phyloP scores from a whole-genome alignment of 2,888 invertebrate species.

The Cephus pygmeus region DNA sequence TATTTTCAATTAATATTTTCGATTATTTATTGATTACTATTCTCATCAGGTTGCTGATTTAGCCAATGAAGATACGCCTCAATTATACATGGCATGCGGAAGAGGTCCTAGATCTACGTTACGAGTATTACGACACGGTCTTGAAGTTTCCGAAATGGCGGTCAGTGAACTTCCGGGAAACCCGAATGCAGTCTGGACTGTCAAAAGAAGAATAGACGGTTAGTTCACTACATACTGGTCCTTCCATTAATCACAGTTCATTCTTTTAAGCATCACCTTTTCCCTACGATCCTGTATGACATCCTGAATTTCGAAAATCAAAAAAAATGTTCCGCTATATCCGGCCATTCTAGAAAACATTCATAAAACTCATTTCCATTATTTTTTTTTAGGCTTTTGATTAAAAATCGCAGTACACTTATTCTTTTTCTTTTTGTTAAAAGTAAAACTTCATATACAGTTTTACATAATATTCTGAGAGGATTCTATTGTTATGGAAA shows the following conservation, averaged over 20 bases:
- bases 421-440: neutral
- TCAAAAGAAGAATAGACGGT: conserved; percentile 96
- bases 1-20: neutral
- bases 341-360: neutral
- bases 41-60: conserved; percentile 82
- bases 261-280: neutral
- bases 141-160: conserved; percentile 99
- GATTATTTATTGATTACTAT: conserved; percentile 1
- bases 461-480: neutral
- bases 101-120: conserved; percentile 94
- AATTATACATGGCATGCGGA: conserved; percentile 96
- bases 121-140: conserved; percentile 91
- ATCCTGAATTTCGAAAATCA: neutral
- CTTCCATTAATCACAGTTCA: neutral
- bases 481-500: neutral
- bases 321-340: too few relatives aligned
- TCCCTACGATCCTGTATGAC: neutral
- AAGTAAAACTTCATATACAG: neutral
- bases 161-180: conserved; percentile 99
- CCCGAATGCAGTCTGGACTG: conserved; percentile 99
- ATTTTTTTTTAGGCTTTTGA: neutral
- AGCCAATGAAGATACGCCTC: conserved; percentile 98
- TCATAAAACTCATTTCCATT: neutral
- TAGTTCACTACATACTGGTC: conserved; percentile 65
- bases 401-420: neutral